Evolutionary conservation across 2,888 invertebrate species (phyloP).

Genomic region (Melinaea marsaeus): DNA sequence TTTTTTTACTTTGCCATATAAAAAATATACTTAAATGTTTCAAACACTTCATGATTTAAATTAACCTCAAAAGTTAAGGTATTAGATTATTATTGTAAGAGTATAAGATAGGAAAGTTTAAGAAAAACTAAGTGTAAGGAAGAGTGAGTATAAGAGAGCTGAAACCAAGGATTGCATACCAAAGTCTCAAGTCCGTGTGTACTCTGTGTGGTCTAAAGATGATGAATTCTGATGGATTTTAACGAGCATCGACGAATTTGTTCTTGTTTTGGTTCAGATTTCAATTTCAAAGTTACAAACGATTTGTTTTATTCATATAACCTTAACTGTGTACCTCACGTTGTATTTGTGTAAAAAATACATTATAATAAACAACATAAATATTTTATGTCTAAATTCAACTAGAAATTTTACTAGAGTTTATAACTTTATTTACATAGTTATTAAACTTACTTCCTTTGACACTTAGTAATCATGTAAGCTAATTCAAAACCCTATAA

Average conservation of each 20-base stretch:
- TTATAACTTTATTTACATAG: background rate
- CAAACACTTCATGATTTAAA: too few relatives aligned
- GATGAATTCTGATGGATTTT: slow-evolving; percentile 25
- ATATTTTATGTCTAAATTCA: too few relatives aligned
- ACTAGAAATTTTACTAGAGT: too few relatives aligned
- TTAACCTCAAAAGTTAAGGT: too few relatives aligned
- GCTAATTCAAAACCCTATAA: background rate
- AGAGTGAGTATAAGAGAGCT: slow-evolving; percentile 15
- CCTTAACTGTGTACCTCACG: slow-evolving; percentile 5
- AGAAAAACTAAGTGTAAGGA: slow-evolving; percentile 10
- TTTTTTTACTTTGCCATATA: background rate
- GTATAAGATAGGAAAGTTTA: background rate
- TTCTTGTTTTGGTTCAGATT: slow-evolving; percentile 21
- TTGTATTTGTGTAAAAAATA: background rate
- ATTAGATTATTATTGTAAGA: too few relatives aligned
- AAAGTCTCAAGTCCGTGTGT: slow-evolving; percentile 13
- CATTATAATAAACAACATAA: too few relatives aligned
- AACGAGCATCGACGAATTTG: slow-evolving; percentile 30
- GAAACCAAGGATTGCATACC: slow-evolving; percentile 20
- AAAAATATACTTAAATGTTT: too few relatives aligned
- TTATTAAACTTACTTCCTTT: background rate
- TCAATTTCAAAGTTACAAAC: slow-evolving; percentile 24
- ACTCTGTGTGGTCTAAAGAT: slow-evolving; percentile 30
- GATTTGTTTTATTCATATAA: slow-evolving; percentile 19
- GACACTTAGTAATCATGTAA: slow-evolving; percentile 10